Evolutionary conservation across 2,797 vertebrate genomes (phyloP), one percentile per base, ranked within the genome.

Genomic region (Muscicapa comitata): DNA sequence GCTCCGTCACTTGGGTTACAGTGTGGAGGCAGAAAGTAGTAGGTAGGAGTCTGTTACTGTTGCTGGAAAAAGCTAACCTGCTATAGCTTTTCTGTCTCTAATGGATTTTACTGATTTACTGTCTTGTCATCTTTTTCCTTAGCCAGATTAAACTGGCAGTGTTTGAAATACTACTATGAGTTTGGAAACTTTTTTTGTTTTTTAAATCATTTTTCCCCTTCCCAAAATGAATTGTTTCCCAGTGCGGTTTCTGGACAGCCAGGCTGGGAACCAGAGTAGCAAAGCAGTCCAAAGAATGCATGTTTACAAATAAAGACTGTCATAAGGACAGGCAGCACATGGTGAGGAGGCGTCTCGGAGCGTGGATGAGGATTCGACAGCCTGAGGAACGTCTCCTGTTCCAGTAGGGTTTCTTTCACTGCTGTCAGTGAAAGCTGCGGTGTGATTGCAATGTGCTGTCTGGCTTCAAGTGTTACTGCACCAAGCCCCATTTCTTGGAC

Each of bases 251-350:
- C 85, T 93, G 94, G 72, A 47, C 47, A 90, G 85, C 90, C 85
- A 78, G 76, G 54, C 90, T 89, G 82, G 73, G 59, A 73, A 67
- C 71, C 77, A 61, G 89, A 51, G 84, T 79, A 93, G 84, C 67
- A 82, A 83, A 93, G 59, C 54, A 86, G 86, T 93, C 90, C 91
- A 96, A 95, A 96, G 94, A 92, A 92, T n/a, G 61, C 91, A 40
- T 62, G 81, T 97, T 96, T 95, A 95, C 90, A 92, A 89, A 48
- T 81, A 68, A 40, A 80, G 66, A 13, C 89, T 0, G 17, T 83
- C 15, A 1, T 23, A 37, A 66, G 73, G 80, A 72, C 1, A 11
- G 84, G 75, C 70, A 82, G 62, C 76, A 48, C 47, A 1, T 5
- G 31, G 75, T 54, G 70, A 82, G 68, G 66, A 75, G 51, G 54